Base-by-base conservation (phyloP, 2,888 invertebrate species). In the Drosophila nr. fundita region DNA sequence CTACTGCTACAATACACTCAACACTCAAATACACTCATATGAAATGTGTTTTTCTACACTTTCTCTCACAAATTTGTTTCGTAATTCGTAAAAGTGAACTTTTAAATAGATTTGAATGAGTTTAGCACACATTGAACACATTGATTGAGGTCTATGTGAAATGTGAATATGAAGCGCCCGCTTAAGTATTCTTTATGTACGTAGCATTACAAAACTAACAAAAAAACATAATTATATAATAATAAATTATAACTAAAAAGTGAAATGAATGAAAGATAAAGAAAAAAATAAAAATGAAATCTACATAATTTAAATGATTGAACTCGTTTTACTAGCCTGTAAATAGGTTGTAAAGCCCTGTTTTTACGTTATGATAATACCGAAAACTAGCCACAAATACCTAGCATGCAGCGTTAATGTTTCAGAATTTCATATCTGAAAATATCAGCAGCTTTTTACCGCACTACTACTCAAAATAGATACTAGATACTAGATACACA, bases 241-340 rank as follows among this genome's bases (percentile, higher is more conserved):
- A 76, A 70, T 63, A 65, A 45, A 68, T 69, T 48, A 74, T 27
- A 49, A 74, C 71, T 58, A 65, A 71, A 68, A 58, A 66, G 34
- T 55, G 50, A 52, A 57, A 45, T 50, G 13, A 61, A 49, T 24
- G 34, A 48, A 45, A 42, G 38, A 65, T 52, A 60, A 73, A 32
- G 24, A 48, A 69, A 73, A 60, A 29, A 42, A 63, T 21, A 67
- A 68, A 55, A 52, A 27, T 57, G 42, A 55, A 49, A 36, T 58
- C 69, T 64, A 59, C 45, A 63, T 68, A 75, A 84, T 74, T 66
- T 27, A 60, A 82, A 76, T 80, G 90, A 89, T 89, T 89, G 79
- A 92, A 92, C 92, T 92, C 92, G 92, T 92, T 92, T 92, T 92
- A 92, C 92, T 92, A 92, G 92, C 92, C 92, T 92, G 92, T 92